Percentiles rank a stretch among this genome's conserved stretches.
These are phyloP conservation scores for Parotia lawesii DNA, from an alignment of 2,113 vertebrate species.

Conservation along the genomic window DNA sequence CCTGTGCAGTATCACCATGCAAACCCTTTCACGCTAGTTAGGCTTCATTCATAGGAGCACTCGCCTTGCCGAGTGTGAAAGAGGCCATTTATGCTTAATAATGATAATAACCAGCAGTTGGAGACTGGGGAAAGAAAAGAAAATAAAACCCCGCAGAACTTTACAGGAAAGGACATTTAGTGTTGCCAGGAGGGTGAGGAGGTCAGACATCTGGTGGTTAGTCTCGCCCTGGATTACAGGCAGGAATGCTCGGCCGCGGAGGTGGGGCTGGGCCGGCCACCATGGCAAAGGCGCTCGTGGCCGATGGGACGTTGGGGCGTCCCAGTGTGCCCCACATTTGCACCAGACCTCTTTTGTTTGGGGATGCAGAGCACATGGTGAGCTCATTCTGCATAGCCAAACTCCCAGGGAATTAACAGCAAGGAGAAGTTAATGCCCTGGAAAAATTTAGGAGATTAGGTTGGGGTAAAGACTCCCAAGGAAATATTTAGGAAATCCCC, in stretches of 20 bases:
- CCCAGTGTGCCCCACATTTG: fast-evolving
- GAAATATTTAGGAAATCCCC: background rate
- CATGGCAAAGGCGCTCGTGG: background rate
- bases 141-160: constrained; percentile 48
- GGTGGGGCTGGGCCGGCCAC: background rate
- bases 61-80: constrained; percentile 14
- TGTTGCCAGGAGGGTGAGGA: constrained; percentile 69
- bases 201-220: constrained; percentile 73
- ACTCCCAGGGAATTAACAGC: background rate
- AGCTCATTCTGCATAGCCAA: background rate
- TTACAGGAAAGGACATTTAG: constrained; percentile 67
- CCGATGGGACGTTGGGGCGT: background rate
- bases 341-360: background rate
- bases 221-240: constrained; percentile 50
- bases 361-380: background rate
- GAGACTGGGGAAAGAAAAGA: constrained; percentile 41
- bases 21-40: background rate
- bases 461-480: background rate
- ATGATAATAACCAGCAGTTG: constrained; percentile 56
- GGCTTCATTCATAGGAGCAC: background rate
- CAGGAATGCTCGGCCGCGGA: background rate
- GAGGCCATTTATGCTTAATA: constrained; percentile 48
- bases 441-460: background rate
- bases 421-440: background rate
- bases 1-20: background rate